Percentiles rank a stretch among this genome's conserved stretches.
These are phyloP conservation scores for Esox niger DNA, from an alignment of 2,113 vertebrate species.

Conservation along the genomic window DNA sequence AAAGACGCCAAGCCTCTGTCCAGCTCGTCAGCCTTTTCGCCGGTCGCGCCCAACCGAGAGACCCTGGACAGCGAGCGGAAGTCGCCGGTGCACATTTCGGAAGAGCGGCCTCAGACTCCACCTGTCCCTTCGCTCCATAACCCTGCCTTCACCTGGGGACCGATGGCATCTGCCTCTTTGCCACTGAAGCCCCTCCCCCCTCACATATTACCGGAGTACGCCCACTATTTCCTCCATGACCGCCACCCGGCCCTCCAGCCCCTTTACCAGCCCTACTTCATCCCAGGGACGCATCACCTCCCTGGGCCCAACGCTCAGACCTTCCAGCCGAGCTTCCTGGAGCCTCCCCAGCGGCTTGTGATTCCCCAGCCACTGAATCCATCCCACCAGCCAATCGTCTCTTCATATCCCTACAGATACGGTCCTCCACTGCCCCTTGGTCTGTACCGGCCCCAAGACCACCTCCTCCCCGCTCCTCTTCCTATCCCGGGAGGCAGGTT, in stretches of 20 bases:
- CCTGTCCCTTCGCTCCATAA: constrained; percentile 73
- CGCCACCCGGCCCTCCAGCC: constrained; percentile 62
- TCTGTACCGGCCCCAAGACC: constrained; percentile 78
- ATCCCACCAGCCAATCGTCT: constrained; percentile 65
- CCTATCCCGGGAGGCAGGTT: constrained; percentile 53
- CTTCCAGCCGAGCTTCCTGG: constrained; percentile 71
- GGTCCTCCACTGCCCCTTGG: constrained; percentile 76
- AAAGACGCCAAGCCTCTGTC: constrained; percentile 33
- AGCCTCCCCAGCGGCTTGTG: constrained; percentile 78
- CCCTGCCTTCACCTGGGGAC: constrained; percentile 75
- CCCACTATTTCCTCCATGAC: constrained; percentile 79
- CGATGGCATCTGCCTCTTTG: constrained; percentile 67
- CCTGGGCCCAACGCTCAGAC: constrained; percentile 49
- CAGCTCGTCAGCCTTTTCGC: constrained; percentile 82
- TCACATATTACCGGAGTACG: constrained; percentile 79
- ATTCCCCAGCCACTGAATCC: constrained; percentile 75
- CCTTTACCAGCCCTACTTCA: constrained; percentile 80
- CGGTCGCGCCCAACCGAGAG: constrained; percentile 64
- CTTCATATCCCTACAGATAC: constrained; percentile 80
- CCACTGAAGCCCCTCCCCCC: constrained; percentile 71
- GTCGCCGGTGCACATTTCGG: constrained; percentile 50
- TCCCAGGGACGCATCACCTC: constrained; percentile 62
- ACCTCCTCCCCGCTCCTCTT: constrained; percentile 21
- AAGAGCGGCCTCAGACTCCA: constrained; percentile 54
- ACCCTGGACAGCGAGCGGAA: constrained; percentile 48